Evolutionary conservation across 1,140 invertebrate species (phyloP).

Genomic region (Venustaconcha ellipsiformis): DNA sequence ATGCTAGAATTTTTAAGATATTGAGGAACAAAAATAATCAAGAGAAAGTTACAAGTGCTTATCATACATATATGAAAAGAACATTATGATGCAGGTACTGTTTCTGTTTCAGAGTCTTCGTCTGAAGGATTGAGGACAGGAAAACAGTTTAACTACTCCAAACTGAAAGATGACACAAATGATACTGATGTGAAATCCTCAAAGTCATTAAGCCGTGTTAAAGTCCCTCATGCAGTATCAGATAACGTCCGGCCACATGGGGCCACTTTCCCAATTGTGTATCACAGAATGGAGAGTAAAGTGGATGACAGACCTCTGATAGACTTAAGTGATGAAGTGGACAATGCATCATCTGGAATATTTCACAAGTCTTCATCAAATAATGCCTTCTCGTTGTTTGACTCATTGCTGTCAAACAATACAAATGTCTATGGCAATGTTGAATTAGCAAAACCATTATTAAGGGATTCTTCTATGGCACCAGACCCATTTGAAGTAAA

Average conservation of each 20-base stretch:
- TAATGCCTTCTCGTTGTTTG: slow-evolving; percentile 54
- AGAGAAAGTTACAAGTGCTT: no score
- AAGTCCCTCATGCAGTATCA: neutral
- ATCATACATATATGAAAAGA: no score
- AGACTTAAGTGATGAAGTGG: slow-evolving; percentile 63
- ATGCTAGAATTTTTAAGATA: no score
- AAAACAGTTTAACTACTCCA: slow-evolving; percentile 69
- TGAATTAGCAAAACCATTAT: slow-evolving; percentile 50
- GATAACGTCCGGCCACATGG: neutral
- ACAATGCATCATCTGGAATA: slow-evolving; percentile 7
- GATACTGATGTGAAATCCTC: slow-evolving; percentile 8
- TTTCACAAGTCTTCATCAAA: slow-evolving; percentile 20
- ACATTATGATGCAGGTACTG: neutral
- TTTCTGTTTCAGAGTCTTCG: slow-evolving; percentile 44
- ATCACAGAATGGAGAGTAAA: slow-evolving; percentile 19
- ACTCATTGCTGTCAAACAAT: slow-evolving; percentile 44
- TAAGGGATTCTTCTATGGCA: slow-evolving; percentile 26
- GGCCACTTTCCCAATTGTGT: slow-evolving; percentile 1
- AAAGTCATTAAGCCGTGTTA: neutral
- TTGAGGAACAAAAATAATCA: no score
- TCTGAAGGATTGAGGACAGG: slow-evolving; percentile 43
- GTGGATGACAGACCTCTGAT: slow-evolving; percentile 63
- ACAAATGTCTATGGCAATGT: slow-evolving; percentile 45
- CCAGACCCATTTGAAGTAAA: slow-evolving; percentile 59
- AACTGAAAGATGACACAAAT: slow-evolving; percentile 64